Evolutionary conservation across 2,888 invertebrate genomes (phyloP).

Genomic region (Diaphora mendica): DNA sequence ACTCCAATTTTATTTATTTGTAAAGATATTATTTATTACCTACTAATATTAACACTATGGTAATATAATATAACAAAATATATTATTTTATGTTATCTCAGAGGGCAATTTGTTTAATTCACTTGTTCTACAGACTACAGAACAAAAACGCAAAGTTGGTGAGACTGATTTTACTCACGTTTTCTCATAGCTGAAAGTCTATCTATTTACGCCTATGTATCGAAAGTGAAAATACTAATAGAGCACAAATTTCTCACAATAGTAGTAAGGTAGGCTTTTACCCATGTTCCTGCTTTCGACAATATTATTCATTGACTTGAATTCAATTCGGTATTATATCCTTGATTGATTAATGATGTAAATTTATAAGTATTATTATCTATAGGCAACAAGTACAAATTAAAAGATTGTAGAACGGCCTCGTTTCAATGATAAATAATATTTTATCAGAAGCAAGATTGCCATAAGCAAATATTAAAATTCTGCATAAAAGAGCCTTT

Average conservation of each 20-base stretch:
- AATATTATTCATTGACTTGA: not conserved
- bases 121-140: constrained; percentile 20
- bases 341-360: not conserved
- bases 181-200: constrained; percentile 42
- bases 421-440: not conserved
- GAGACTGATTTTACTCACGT: constrained; percentile 51
- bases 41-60: too few relatives aligned
- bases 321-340: not conserved
- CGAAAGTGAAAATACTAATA: constrained; percentile 55
- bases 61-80: too few relatives aligned
- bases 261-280: not conserved
- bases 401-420: not conserved
- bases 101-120: constrained; percentile 24
- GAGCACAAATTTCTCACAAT: constrained; percentile 7
- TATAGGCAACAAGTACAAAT: not conserved
- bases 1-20: too few relatives aligned
- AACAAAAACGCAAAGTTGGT: constrained; percentile 44
- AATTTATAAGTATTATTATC: not conserved
- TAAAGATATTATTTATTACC: too few relatives aligned
- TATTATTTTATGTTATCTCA: too few relatives aligned
- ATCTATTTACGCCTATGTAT: constrained; percentile 27
- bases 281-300: not conserved
- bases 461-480: not conserved
- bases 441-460: not conserved
- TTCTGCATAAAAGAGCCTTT: not conserved